phyloP scores from a whole-genome alignment of 2,888 invertebrate species.

The Drosophila bunnanda region DNA sequence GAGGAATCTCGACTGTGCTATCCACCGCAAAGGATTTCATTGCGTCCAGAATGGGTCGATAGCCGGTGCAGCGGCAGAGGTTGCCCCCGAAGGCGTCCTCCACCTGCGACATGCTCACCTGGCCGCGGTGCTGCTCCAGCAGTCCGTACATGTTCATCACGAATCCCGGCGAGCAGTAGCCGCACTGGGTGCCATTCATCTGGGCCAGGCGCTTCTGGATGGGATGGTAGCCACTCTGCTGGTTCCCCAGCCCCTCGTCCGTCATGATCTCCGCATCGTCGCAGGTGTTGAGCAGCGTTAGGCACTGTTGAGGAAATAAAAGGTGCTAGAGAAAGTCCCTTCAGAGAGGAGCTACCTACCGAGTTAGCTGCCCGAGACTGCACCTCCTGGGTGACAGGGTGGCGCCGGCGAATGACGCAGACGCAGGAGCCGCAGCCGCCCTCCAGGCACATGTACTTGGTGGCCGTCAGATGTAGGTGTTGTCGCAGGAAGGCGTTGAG shows the following conservation, averaged over 20 bases:
- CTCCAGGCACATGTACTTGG: constrained; percentile 88
- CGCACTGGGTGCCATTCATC: constrained; percentile 90
- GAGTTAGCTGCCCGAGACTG: constrained; percentile 37
- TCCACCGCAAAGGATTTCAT: constrained; percentile 90
- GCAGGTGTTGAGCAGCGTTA: constrained; percentile 88
- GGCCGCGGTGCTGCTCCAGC: constrained; percentile 85
- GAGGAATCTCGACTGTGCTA: constrained; percentile 84
- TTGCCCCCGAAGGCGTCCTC: constrained; percentile 92
- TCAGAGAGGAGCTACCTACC: not conserved
- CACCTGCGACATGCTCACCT: constrained; percentile 87
- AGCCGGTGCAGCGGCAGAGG: constrained; percentile 92
- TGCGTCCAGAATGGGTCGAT: constrained; percentile 91
- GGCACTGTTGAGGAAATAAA: constrained; percentile 84
- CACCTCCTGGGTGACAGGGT: constrained; percentile 63
- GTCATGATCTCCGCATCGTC: constrained; percentile 89
- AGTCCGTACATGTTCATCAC: constrained; percentile 90
- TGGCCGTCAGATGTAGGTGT: constrained; percentile 86
- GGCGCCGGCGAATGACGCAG: constrained; percentile 84
- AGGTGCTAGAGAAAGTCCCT: not conserved
- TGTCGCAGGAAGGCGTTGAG: constrained; percentile 87
- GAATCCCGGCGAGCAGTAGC: constrained; percentile 91
- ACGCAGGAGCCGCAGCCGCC: constrained; percentile 89
- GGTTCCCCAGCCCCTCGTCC: constrained; percentile 90
- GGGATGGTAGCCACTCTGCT: constrained; percentile 88
- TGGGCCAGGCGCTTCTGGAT: constrained; percentile 88